Conservation (phyloP, 1,140 invertebrate genomes). For the Meloidogyne floridensis region DNA sequence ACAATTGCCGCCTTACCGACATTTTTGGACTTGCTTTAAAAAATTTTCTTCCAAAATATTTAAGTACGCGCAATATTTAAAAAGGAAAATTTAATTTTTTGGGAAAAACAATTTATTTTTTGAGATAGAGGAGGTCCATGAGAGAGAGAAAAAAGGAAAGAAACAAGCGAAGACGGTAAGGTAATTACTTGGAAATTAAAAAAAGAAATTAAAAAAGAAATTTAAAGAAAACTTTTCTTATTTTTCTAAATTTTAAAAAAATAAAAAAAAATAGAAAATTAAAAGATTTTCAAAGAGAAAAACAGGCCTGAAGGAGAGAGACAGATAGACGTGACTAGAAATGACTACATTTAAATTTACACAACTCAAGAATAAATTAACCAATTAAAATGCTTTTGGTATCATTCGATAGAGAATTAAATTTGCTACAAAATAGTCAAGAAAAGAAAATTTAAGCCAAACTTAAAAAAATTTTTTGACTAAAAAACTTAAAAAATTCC, state of each 20-base stretch:
- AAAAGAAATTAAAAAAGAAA: too few species aligned
- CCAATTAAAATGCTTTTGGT: neutral
- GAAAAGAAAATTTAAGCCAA: neutral
- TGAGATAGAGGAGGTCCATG: neutral
- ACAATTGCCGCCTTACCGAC: neutral
- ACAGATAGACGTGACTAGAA: too few species aligned
- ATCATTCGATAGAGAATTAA: neutral
- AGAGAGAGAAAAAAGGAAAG: neutral
- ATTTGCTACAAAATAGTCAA: neutral
- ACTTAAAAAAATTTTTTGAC: neutral
- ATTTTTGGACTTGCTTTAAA: too few species aligned
- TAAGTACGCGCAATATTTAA: too few species aligned
- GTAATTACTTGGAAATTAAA: neutral
- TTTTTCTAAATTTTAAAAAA: too few species aligned
- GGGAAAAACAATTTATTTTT: neutral
- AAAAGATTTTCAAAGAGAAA: too few species aligned
- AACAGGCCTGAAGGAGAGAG: too few species aligned
- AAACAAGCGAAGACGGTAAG: neutral
- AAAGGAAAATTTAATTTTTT: neutral
- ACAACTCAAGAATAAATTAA: neutral
- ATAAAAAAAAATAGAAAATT: too few species aligned
- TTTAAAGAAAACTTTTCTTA: too few species aligned
- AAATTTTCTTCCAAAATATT: too few species aligned
- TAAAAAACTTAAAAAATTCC: too few species aligned
- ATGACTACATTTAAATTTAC: too few species aligned